Evolutionary conservation across 2,113 vertebrate species (phyloP), one percentile per base, ranked within the genome.

Genomic region (Globicephala melas): DNA sequence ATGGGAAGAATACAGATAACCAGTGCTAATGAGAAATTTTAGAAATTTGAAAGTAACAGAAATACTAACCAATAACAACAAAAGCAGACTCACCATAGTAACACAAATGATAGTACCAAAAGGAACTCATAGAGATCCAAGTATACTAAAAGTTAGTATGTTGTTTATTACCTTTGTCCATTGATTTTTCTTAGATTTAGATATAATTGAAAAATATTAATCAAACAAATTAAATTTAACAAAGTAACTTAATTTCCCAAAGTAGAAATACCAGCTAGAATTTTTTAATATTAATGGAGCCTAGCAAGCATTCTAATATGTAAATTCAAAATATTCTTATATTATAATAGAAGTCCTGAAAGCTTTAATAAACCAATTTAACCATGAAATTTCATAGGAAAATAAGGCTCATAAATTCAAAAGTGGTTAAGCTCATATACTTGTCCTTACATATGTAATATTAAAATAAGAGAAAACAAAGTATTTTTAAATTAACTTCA

Each of bases 191-290:
- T 81, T 89, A 62, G 23, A 76, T 58, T 87, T 91, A 68, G 33
- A 74, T 81, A 60, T 91, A 91, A 41, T 87, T 86, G 33, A 41
- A 81, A 70, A 76, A 9, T 65, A 86, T 80, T 91, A 80, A 62
- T 79, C 31, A 63, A 79, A 77, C 25, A 86, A 91, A 94, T 81
- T 86, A 73, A 79, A 82, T 92, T 92, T 80, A 73, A 94, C n/a
- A 84, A 79, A 62, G 31, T 50, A 74, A 87, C 36, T 90, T 86
- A 94, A 91, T 91, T 80, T 73, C 58, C 15, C 38, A 60, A 38
- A 71, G 58, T 82, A 60, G 80, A 81, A 86, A 67, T 71, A 80
- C 65, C 65, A 91, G 20, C 21, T 89, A 84, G 62, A 70, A 55
- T 96, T 41, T 83, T 84, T 96, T 28, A 93, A 25, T 89, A 84